Evolutionary conservation across 2,113 vertebrate genomes (phyloP).

Genomic region (Brevimyrus niger): DNA sequence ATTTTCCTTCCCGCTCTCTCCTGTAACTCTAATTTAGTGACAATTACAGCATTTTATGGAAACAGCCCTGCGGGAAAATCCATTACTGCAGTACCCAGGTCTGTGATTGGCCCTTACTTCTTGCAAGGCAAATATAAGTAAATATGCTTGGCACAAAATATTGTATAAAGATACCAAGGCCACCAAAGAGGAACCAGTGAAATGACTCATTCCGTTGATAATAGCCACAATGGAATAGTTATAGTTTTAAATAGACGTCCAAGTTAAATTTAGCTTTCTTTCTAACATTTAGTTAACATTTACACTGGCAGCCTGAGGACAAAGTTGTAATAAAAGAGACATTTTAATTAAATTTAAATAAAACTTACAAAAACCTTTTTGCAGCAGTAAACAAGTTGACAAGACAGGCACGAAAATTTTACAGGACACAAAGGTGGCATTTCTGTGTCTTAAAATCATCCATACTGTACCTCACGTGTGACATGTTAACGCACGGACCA

Average conservation of each 20-base stretch:
- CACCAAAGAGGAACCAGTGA: background rate
- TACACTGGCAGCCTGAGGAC: background rate
- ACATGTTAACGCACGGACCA: background rate
- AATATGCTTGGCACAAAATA: background rate
- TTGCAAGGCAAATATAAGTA: background rate
- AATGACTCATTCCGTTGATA: constrained; percentile 10
- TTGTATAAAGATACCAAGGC: background rate
- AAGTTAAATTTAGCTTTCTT: constrained; percentile 4
- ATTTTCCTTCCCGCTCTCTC: constrained; percentile 1
- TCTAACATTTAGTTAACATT: background rate
- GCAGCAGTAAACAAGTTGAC: background rate
- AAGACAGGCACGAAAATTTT: background rate
- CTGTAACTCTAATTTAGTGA: constrained; percentile 20
- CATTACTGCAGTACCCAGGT: background rate
- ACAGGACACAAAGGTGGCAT: background rate
- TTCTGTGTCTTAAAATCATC: background rate
- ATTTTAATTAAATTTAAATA: constrained; percentile 6
- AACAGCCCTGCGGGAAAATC: constrained; percentile 13
- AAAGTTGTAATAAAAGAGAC: background rate
- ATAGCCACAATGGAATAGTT: constrained; percentile 11
- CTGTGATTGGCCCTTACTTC: background rate
- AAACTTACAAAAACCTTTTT: background rate
- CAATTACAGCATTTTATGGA: constrained; percentile 16
- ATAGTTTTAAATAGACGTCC: constrained; percentile 10
- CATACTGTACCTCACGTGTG: background rate